These are phyloP conservation scores for Fukomys damarensis DNA, from an alignment of 2,113 vertebrate species.

Conservation along the genomic window DNA sequence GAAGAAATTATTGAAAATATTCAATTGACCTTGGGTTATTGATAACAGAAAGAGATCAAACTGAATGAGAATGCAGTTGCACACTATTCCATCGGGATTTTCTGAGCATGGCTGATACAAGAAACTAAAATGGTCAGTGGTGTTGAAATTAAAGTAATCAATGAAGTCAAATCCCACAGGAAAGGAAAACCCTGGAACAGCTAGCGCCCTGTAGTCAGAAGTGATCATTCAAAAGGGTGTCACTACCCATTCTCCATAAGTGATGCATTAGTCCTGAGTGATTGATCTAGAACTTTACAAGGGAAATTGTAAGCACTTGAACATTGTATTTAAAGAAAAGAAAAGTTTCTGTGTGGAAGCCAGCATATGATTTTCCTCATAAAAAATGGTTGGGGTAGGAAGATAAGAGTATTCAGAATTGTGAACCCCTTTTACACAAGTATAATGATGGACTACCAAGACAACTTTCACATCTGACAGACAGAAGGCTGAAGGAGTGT, in stretches of 20 bases:
- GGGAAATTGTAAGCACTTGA: neutral
- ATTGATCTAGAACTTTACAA: neutral
- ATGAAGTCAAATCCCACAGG: conserved; percentile 15
- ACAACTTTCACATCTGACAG: conserved; percentile 49
- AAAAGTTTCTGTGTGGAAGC: neutral
- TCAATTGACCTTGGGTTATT: neutral
- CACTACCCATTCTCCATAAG: conserved; percentile 47
- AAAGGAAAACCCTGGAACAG: conserved; percentile 67
- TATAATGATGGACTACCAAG: neutral
- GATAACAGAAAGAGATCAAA: conserved; percentile 28
- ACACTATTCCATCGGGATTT: conserved; percentile 58
- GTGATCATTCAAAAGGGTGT: neutral
- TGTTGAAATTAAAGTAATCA: conserved; percentile 68
- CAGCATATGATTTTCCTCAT: neutral
- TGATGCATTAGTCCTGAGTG: neutral
- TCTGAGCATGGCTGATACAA: conserved; percentile 72
- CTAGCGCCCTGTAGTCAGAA: conserved; percentile 64
- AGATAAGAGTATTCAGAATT: neutral
- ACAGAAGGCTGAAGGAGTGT: neutral
- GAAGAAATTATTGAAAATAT: neutral
- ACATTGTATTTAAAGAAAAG: neutral
- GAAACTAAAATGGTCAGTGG: conserved; percentile 67
- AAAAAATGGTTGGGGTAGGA: neutral
- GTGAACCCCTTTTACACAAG: neutral
- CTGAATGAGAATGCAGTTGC: conserved; percentile 72